phyloP scores from a whole-genome alignment of 2,888 invertebrate species.

The Plebejus melissa region DNA sequence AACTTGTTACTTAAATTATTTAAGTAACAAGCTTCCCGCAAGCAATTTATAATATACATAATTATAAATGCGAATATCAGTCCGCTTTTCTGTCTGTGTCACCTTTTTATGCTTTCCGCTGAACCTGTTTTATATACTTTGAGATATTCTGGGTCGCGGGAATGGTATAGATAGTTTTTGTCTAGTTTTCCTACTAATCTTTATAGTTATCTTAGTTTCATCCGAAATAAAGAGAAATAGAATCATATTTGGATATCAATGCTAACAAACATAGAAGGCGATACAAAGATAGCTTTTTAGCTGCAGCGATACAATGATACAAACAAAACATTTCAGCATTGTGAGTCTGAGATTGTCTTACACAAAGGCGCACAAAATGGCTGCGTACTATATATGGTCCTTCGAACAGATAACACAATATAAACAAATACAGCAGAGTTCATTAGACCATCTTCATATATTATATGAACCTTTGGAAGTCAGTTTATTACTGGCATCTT shows the following conservation, averaged over 20 bases:
- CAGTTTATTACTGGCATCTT: too few species aligned
- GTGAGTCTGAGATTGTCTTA: not conserved
- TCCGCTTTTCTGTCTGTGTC: too few species aligned
- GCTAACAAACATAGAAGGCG: not conserved
- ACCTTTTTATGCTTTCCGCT: too few species aligned
- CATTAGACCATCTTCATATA: too few species aligned
- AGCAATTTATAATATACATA: too few species aligned
- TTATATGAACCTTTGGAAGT: too few species aligned
- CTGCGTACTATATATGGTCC: conserved; percentile 6
- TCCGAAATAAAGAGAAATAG: not conserved
- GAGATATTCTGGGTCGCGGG: too few species aligned
- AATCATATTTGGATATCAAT: not conserved
- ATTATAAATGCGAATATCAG: too few species aligned
- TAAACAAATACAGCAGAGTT: not conserved
- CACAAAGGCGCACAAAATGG: not conserved
- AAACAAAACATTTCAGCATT: not conserved
- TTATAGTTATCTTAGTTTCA: not conserved
- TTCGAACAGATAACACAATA: not conserved
- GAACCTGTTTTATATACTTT: too few species aligned
- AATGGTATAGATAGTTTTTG: too few species aligned
- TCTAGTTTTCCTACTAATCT: not conserved
- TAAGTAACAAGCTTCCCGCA: too few species aligned
- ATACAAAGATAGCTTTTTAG: not conserved
- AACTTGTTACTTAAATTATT: too few species aligned
- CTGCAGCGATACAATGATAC: not conserved